Evolutionary conservation across 2,113 vertebrate species (phyloP).

Genomic region (Melanocharis versteri): DNA sequence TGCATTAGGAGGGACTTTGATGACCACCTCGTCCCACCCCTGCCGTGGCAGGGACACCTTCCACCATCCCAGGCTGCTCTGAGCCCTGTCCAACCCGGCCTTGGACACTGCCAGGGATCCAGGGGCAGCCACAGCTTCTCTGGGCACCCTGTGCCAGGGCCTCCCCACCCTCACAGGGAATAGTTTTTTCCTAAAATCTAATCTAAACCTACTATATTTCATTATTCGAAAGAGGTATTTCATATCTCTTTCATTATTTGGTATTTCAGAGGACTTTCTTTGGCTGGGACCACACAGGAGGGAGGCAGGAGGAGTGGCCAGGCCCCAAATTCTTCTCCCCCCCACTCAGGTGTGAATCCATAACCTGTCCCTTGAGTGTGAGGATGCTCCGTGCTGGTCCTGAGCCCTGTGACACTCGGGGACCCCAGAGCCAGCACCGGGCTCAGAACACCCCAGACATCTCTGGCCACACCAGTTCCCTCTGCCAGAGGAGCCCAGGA

Average conservation of each 20-base stretch:
- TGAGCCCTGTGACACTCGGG: accelerated
- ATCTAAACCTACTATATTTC: background rate
- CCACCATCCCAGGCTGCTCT: accelerated
- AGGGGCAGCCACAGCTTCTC: background rate
- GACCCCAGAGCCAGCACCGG: background rate
- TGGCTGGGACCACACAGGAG: background rate
- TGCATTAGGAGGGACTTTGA: background rate
- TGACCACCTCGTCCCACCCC: background rate
- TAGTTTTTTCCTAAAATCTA: background rate
- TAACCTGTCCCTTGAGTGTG: background rate
- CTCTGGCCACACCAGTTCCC: background rate
- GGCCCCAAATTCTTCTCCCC: background rate
- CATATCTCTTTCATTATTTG: background rate
- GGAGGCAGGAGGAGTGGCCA: background rate
- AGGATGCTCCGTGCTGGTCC: background rate
- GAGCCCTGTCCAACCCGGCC: accelerated
- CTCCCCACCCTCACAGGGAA: accelerated
- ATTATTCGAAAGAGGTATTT: background rate
- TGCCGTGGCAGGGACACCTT: background rate
- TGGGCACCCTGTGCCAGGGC: background rate
- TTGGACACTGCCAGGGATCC: accelerated
- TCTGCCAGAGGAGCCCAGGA: background rate
- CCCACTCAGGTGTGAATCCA: accelerated
- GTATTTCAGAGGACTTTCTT: background rate
- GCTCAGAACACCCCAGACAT: background rate